These are phyloP conservation scores for Microcebus tavaratra DNA, from an alignment of 2,113 vertebrate genomes.

Conservation along the genomic window DNA sequence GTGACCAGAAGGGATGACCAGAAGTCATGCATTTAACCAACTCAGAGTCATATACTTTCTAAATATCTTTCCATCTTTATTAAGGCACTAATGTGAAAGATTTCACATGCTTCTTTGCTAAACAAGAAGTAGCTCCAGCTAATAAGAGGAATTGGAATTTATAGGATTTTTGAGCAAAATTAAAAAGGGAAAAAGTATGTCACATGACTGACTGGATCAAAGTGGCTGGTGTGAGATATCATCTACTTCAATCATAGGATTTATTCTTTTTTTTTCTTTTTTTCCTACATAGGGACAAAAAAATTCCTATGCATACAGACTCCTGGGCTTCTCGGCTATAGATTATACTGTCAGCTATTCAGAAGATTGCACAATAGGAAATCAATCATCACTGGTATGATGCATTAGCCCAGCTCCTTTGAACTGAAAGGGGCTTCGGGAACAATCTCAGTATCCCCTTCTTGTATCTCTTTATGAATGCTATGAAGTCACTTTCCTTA, in stretches of 20 bases:
- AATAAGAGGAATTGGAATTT: not conserved
- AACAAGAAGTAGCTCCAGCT: not conserved
- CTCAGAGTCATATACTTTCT: not conserved
- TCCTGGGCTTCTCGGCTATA: slow-evolving; percentile 19
- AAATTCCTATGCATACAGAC: not conserved
- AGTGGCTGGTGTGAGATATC: slow-evolving; percentile 1
- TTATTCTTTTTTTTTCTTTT: slow-evolving; percentile 23
- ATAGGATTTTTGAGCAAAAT: not conserved
- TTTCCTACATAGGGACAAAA: not conserved
- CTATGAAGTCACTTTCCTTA: not conserved
- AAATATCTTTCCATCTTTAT: not conserved
- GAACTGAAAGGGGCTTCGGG: not conserved
- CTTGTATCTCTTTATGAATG: slow-evolving; percentile 27
- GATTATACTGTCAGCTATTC: slow-evolving; percentile 29
- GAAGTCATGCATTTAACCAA: not conserved
- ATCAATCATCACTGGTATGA: slow-evolving; percentile 44
- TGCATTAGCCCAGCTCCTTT: slow-evolving; percentile 4
- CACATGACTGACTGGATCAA: slow-evolving; percentile 6
- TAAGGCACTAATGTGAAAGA: not conserved
- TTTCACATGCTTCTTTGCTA: not conserved
- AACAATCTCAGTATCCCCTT: not conserved
- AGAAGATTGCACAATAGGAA: slow-evolving; percentile 61
- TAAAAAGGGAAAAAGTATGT: not conserved
- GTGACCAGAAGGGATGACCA: not conserved
- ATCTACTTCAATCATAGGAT: slow-evolving; percentile 40